Evolutionary conservation across 2,888 invertebrate genomes (phyloP).

Genomic region (Tanaodytes sp.): DNA sequence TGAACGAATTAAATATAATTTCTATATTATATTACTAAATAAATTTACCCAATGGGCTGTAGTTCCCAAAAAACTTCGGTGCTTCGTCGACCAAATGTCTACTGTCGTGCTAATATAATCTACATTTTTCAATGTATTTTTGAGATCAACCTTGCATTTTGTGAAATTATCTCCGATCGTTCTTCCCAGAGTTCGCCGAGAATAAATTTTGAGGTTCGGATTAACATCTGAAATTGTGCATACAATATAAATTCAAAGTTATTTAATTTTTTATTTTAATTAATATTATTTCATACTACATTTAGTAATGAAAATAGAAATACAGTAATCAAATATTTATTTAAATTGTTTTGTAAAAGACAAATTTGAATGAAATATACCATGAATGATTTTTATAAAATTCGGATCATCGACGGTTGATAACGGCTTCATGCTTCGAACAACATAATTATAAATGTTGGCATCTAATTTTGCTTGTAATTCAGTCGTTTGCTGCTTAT

Average conservation of each 20-base stretch:
- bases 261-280: neutral
- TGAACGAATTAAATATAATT: neutral
- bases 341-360: neutral
- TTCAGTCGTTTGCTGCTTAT: neutral
- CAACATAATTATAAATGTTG: constrained; percentile 11
- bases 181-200: constrained; percentile 11
- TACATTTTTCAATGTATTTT: neutral
- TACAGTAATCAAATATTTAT: too few species aligned
- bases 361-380: neutral
- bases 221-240: neutral
- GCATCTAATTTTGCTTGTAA: constrained; percentile 1
- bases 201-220: neutral
- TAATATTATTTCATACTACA: neutral
- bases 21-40: neutral
- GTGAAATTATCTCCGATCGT: neutral
- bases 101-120: constrained; percentile 10
- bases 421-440: constrained; percentile 14
- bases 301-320: neutral
- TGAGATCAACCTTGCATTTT: neutral
- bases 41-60: constrained; percentile 1
- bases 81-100: constrained; percentile 16
- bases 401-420: constrained; percentile 13
- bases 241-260: constrained; percentile 2
- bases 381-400: constrained; percentile 15
- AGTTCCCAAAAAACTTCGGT: constrained; percentile 9